Conservation (phyloP, 1,140 invertebrate species). For the Phymorhynchus buccinoides region DNA sequence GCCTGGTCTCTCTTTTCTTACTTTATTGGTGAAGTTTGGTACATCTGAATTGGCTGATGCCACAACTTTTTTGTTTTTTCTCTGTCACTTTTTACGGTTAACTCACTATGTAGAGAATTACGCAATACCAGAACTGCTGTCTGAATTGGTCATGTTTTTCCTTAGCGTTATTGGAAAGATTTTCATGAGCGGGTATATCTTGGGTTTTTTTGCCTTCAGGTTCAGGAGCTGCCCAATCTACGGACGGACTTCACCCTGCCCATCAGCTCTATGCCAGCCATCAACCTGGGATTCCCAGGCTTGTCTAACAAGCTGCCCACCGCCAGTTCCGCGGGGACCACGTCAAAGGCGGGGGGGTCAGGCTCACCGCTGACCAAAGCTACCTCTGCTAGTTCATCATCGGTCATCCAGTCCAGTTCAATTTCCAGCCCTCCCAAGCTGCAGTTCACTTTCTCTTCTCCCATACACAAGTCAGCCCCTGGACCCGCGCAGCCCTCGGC, state of each 20-base stretch:
- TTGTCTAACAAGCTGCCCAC: not conserved
- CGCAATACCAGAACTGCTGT: too few species aligned
- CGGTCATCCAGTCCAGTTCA: not conserved
- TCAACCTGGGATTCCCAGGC: conserved; percentile 30
- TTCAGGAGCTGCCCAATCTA: conserved; percentile 54
- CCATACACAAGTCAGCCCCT: conserved; percentile 48
- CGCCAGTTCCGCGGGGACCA: not conserved
- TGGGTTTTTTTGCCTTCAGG: not conserved
- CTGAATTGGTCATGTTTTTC: too few species aligned
- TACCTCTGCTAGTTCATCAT: not conserved
- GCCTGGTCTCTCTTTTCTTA: too few species aligned
- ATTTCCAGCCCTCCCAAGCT: not conserved
- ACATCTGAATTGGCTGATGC: too few species aligned
- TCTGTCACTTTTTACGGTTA: too few species aligned
- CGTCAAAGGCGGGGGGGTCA: not conserved
- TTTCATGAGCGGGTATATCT: too few species aligned
- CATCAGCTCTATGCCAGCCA: conserved; percentile 46
- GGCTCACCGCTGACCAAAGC: not conserved
- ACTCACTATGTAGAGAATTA: too few species aligned
- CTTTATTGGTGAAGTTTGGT: too few species aligned
- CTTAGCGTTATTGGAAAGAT: too few species aligned
- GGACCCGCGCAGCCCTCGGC: not conserved
- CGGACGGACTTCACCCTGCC: conserved; percentile 63
- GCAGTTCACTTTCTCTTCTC: conserved; percentile 59
- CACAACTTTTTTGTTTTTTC: too few species aligned